Conservation (phyloP, 2,888 invertebrate species). For the Lepidochrysops patricia region DNA sequence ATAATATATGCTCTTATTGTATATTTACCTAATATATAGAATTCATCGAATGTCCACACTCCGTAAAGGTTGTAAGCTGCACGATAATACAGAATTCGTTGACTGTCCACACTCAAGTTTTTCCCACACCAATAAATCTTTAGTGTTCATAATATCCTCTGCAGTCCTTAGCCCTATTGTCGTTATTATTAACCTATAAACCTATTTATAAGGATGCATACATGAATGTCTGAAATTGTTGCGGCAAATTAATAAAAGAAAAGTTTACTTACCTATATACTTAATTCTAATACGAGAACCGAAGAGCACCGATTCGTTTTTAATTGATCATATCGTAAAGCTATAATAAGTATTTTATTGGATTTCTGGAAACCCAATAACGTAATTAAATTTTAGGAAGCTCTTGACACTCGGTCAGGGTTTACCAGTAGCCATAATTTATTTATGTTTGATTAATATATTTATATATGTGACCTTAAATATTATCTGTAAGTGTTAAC, state of each 20-base stretch:
- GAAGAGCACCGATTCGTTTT: background rate
- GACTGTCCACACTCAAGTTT: background rate
- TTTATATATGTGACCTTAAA: background rate
- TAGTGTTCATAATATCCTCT: background rate
- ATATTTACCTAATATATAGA: no score
- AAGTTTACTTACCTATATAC: no score
- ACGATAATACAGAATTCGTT: no score
- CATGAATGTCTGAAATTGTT: background rate
- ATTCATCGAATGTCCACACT: no score
- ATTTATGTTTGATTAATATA: background rate
- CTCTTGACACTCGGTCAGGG: background rate
- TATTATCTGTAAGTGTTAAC: background rate
- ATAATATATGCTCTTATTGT: no score
- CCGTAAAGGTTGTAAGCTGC: no score
- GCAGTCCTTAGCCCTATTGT: background rate
- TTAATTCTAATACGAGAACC: background rate
- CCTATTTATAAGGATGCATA: constrained; percentile 3
- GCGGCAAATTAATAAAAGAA: no score
- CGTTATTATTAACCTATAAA: constrained; percentile 5
- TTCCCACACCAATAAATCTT: constrained; percentile 1
- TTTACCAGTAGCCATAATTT: background rate
- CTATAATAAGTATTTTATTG: no score
- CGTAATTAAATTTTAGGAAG: background rate
- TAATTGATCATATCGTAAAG: no score
- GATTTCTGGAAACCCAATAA: no score